A percentile compares a stretch with the other conserved stretches of the same genome.
phyloP scores from a whole-genome alignment of 2,797 vertebrate genomes.

The Sebastes diploproa region DNA sequence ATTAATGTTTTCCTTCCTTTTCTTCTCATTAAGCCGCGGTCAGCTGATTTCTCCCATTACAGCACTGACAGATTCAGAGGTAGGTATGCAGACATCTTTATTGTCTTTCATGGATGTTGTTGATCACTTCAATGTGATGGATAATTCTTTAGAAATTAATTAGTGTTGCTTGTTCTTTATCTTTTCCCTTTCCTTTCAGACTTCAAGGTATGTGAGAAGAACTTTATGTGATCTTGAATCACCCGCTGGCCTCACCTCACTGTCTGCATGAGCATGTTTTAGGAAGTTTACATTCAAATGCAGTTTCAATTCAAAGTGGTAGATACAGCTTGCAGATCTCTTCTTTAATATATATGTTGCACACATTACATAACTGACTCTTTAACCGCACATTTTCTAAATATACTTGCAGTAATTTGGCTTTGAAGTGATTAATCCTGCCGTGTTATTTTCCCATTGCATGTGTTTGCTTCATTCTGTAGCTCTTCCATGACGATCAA shows the following conservation, averaged over 20 bases:
- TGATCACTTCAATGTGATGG: not conserved
- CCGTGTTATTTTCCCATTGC: slow-evolving; percentile 31
- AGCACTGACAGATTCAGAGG: slow-evolving; percentile 86
- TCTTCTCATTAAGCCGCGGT: slow-evolving; percentile 82
- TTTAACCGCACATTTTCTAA: not conserved
- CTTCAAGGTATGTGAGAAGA: slow-evolving; percentile 61
- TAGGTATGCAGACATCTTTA: slow-evolving; percentile 59
- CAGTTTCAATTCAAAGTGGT: not conserved
- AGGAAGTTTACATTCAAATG: not conserved
- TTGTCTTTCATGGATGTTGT: not conserved
- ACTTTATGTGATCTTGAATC: not conserved
- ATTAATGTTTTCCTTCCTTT: not conserved
- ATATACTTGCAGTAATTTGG: slow-evolving; percentile 3
- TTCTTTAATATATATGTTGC: not conserved
- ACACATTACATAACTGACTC: not conserved
- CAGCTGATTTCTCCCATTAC: slow-evolving; percentile 89
- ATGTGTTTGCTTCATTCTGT: slow-evolving; percentile 70
- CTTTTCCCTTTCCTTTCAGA: slow-evolving; percentile 53
- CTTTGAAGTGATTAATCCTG: slow-evolving; percentile 13
- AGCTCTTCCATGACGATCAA: slow-evolving; percentile 86
- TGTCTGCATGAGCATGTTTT: slow-evolving; percentile 27
- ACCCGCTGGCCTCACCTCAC: not conserved
- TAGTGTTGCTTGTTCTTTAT: not conserved
- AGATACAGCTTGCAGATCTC: not conserved
- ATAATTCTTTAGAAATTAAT: not conserved